Conservation (phyloP, 1,140 invertebrate species). For the Drosophila jambulina region DNA sequence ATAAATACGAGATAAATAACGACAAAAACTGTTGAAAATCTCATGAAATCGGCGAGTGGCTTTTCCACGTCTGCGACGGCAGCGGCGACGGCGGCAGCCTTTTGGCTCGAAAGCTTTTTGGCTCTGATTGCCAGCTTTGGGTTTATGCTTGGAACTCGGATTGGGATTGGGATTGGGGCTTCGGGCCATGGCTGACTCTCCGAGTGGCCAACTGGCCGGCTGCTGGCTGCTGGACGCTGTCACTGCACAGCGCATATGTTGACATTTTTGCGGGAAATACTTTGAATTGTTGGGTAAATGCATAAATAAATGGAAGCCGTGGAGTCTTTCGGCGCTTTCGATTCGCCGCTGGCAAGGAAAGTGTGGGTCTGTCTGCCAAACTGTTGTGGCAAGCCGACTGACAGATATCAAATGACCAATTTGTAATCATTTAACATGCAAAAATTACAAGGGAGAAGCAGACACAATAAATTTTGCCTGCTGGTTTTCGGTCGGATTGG, state of each 20-base stretch:
- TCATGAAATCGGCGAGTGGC: conserved; percentile 69
- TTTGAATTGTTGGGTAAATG: conserved; percentile 74
- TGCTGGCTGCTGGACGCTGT: conserved; percentile 43
- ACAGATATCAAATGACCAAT: conserved; percentile 75
- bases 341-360: conserved; percentile 55
- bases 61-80: conserved; percentile 60
- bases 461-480: conserved; percentile 28
- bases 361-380: conserved; percentile 61
- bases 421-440: conserved; percentile 74
- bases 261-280: conserved; percentile 75
- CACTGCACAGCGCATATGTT: conserved; percentile 77
- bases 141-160: conserved; percentile 41
- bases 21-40: conserved; percentile 65
- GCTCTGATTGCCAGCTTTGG: conserved; percentile 71
- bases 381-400: conserved; percentile 47
- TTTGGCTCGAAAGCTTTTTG: conserved; percentile 73
- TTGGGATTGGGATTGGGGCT: conserved; percentile 34
- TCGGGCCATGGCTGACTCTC: conserved; percentile 33
- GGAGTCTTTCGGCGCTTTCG: conserved; percentile 35
- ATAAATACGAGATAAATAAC: conserved; percentile 46
- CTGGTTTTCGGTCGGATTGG: conserved; percentile 16
- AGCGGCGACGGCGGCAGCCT: conserved; percentile 54
- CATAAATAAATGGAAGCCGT: conserved; percentile 43
- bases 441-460: conserved; percentile 39
- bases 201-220: conserved; percentile 25